Evolutionary conservation across 2,113 vertebrate genomes (phyloP), one percentile per base, ranked within the genome.

Genomic region (Nannobrachium achirus): DNA sequence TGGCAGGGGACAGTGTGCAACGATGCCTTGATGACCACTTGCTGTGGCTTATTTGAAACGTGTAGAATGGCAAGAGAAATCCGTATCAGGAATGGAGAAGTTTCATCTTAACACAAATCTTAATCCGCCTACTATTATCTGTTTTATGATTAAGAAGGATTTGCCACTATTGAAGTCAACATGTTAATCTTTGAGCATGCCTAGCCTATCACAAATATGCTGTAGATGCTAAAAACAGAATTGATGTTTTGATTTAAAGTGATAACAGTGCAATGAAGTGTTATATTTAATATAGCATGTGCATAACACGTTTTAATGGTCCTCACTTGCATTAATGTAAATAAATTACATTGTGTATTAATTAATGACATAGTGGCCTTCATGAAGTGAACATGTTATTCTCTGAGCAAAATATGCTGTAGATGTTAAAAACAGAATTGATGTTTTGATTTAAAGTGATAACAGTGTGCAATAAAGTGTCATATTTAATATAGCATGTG

Each of bases 61-160:
- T 95, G 94, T 83, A 90, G 94, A 68, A 95, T 95, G 94, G 85
- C 93, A 6, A 81, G 94, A 71, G 94, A 95, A 90, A 83, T 95
- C 18, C 93, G 92, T 61, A 90, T 89, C 83, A 89, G 89, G 61
- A 92, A 89, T 71, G 92, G 93, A 79, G 91, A 93, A 1, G 38
- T 89, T 55, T 81, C 75, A 71, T 6, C 5, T 2, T 80, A 76
- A 75, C 9, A 8, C 13, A 10, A 55, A 45, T 11, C 44, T 58
- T 13, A 1, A 19, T 2, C 56, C 7, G 16, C 3, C 49, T 0
- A 5, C 1, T n/a, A 5, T 64, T 56, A 50, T 15, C 18, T 9
- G 1, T 19, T 33, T 64, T 10, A 16, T 57, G 7, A 55, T 40
- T 7, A 57, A 25, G n/a, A 19, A 15, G 18, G 9, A 3, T 11